These are phyloP conservation scores for Ceriagrion tenellum DNA, from an alignment of 2,888 invertebrate genomes.

Conservation along the genomic window DNA sequence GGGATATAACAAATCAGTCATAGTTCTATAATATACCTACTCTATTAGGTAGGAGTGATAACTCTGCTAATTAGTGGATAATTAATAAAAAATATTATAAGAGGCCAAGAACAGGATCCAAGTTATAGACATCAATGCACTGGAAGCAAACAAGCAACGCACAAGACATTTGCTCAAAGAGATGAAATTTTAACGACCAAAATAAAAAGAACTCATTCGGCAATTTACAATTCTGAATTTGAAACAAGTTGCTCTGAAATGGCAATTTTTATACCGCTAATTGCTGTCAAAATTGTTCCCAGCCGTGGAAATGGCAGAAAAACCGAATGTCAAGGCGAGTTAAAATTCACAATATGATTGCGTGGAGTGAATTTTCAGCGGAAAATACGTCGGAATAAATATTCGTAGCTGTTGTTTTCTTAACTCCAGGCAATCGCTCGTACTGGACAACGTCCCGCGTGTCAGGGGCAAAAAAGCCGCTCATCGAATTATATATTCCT, in stretches of 20 bases:
- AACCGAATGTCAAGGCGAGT: background rate
- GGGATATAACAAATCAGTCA: too few relatives aligned
- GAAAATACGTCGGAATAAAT: background rate
- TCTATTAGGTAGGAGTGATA: too few relatives aligned
- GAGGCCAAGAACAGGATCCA: too few relatives aligned
- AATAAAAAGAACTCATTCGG: background rate
- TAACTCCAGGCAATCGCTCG: background rate
- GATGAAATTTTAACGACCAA: background rate
- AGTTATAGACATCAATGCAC: background rate
- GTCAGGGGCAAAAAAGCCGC: background rate
- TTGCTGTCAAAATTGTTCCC: background rate
- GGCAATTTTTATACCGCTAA: background rate
- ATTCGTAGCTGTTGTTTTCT: background rate
- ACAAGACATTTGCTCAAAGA: background rate
- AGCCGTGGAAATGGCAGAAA: background rate
- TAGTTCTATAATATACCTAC: too few relatives aligned
- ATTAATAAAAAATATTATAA: too few relatives aligned
- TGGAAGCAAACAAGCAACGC: background rate
- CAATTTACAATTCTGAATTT: background rate
- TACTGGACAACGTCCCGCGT: background rate
- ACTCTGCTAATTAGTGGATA: too few relatives aligned
- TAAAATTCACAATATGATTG: background rate
- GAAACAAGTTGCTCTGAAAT: background rate
- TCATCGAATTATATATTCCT: background rate
- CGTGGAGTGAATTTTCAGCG: background rate